Base-by-base conservation (phyloP, 2,888 invertebrate species). In the Horisme vitalbata region DNA sequence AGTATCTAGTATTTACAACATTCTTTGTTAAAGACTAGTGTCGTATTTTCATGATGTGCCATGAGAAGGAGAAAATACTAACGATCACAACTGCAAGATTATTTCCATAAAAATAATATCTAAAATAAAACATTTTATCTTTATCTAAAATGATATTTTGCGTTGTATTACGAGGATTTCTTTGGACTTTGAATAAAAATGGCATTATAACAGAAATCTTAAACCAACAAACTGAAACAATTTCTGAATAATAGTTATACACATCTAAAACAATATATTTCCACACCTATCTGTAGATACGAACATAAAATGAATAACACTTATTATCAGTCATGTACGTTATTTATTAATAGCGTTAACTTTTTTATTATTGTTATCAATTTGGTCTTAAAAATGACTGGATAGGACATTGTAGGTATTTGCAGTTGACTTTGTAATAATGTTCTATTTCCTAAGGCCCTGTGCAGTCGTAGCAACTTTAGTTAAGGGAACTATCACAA, bases 1-100 rank as follows among this genome's bases (percentile, higher is more conserved):
- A 83, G 80, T 85, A 83, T 79, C 83, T 86, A 84, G 75, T 88
- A 88, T 88, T 80, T 88, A 88, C 87, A 88, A 67, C 64, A 74
- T 71, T 75, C 65, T 63, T 82, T 83, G 75, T 83, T 85, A 79
- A 76, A 75, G 79, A 86, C 83, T 86, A 85, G 83, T 75, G 68
- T 70, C 74, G 71, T 61, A 61, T 60, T 68, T 59, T 57, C 52
- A 52, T 54, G 54, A 48, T 57, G 35, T 46, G 48, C 57, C 58
- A 61, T 45, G 50, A 51, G 39, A 50, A 48, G 56, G 49, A n/a
- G 34, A 44, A 35, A 38, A 27, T 26, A 38, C 28, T 34, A 30
- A 35, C 33, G 27, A 26, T 41, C 26, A 47, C 35, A 50, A 38
- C 34, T 43, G 30, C 20, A 31, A 21, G 23, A n/a, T 13, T 14